phyloP scores from a whole-genome alignment of 2,888 invertebrate species.

The Philereme transversata region DNA sequence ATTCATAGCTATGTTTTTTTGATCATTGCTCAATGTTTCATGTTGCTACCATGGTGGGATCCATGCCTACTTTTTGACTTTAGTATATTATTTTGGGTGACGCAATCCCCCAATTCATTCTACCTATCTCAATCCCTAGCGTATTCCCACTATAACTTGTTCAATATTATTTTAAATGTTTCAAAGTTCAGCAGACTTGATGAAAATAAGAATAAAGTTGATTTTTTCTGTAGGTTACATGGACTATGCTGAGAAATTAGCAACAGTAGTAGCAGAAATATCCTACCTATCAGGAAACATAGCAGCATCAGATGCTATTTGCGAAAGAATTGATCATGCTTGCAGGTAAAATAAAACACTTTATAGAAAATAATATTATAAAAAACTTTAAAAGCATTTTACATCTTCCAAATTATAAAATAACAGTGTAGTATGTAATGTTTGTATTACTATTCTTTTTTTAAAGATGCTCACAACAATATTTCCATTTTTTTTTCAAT shows the following conservation, averaged over 20 bases:
- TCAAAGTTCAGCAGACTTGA: no score
- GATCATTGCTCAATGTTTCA: no score
- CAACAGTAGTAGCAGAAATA: constrained; percentile 80
- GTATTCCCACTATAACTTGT: no score
- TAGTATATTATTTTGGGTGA: no score
- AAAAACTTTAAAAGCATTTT: constrained; percentile 57
- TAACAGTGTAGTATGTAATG: constrained; percentile 27
- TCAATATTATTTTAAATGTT: no score
- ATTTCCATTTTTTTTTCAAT: constrained; percentile 12
- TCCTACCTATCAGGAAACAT: constrained; percentile 81
- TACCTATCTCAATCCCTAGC: no score
- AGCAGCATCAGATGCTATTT: constrained; percentile 79
- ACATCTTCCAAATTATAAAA: constrained; percentile 37
- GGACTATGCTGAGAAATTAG: constrained; percentile 83
- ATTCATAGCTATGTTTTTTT: no score
- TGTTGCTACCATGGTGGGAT: no score
- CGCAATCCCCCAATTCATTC: no score
- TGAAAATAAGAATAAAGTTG: neutral
- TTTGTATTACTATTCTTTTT: constrained; percentile 41
- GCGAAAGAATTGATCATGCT: constrained; percentile 79
- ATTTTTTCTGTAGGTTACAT: constrained; percentile 67
- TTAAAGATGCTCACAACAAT: constrained; percentile 23
- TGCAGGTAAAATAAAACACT: constrained; percentile 60
- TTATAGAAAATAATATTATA: constrained; percentile 28
- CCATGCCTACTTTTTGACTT: no score